Evolutionary conservation across 2,113 vertebrate genomes (phyloP), one percentile per base, ranked within the genome.

Genomic region (Amphilophus citrinellus): DNA sequence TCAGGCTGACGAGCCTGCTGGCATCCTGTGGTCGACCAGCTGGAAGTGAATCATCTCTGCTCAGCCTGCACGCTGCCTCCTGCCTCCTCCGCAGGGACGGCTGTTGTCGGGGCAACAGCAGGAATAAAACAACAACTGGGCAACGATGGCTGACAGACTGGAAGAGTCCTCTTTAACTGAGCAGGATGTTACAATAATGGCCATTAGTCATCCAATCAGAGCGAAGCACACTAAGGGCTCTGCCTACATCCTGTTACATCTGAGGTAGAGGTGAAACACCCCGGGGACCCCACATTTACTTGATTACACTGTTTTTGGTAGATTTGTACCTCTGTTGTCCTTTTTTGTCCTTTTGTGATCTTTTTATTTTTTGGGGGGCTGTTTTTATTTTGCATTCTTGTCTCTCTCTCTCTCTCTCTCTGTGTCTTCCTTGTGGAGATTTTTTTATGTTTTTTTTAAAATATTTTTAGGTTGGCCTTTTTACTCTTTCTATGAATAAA

Each of bases 41-140:
- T 62, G 83, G 77, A 60, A 57, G 44, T 79, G 77, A 84, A 79
- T 84, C 65, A 47, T 56, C 50, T 2, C 63, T 1, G 17, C 35
- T 79, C 50, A 13, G 65, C 83, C 77, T 2, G 56, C 47, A 44
- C 0, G 24, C 47, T 3, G 37, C 37, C 37, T 35, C 7, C 35
- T 35, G 6, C 83, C 65, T 76, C 77, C 83, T 75, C 77, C 15
- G 61, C 27, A 11, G 50, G 47, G 61, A 75, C n/a, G 44, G 50
- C 20, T 8, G 50, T 75, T 7, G 66, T 44, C 66, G 73, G 50
- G 50, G 47, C 59, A 80, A 80, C 66, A 6, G 5, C 5, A 60
- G 30, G 32, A 18, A 17, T 61, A 17, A 61, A 59, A 83, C 39
- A 59, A 14, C 18, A 58, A 44, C 73, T 10, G 9, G 32, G 50